These are phyloP conservation scores for Artibeus lituratus DNA, from an alignment of 2,797 vertebrate species.

Conservation along the genomic window DNA sequence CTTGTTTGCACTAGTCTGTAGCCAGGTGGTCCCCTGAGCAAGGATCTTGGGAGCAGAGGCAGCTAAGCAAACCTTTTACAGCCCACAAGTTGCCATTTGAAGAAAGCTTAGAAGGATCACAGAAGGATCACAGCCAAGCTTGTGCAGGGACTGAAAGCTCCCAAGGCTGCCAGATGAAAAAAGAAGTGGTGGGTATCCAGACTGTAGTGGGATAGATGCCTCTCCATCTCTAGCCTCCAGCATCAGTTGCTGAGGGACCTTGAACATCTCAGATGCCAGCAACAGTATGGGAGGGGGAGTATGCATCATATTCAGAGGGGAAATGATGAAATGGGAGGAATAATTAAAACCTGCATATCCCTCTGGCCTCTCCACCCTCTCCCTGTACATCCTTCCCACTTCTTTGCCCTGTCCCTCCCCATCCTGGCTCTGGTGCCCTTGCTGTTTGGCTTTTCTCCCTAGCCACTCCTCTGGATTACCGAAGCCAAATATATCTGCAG, in stretches of 20 bases:
- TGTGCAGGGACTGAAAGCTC: conserved; percentile 29
- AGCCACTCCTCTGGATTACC: background rate
- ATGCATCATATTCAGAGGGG: background rate
- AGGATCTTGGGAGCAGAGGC: conserved; percentile 11
- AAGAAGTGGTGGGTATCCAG: background rate
- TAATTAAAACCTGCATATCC: conserved; percentile 33
- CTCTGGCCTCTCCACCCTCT: background rate
- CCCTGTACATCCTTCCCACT: background rate
- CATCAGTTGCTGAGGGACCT: conserved; percentile 2
- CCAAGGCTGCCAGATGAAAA: conserved; percentile 57
- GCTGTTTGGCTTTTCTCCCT: conserved; percentile 21
- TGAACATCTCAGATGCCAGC: background rate
- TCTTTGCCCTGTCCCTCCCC: background rate
- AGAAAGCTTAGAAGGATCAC: conserved; percentile 74
- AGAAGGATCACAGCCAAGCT: conserved; percentile 70
- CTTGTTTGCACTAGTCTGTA: background rate
- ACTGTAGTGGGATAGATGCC: background rate
- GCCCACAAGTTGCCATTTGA: conserved; percentile 74
- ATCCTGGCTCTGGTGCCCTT: background rate
- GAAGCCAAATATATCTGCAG: conserved; percentile 58
- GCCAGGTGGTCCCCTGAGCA: background rate
- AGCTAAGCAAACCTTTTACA: conserved; percentile 61
- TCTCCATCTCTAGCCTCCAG: background rate
- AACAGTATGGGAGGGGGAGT: background rate
- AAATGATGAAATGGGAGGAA: conserved; percentile 20